Evolutionary conservation across 53 echinoderm and acorn worm genomes (phyloP), one percentile per base, ranked within the genome.

Genomic region (Paelopatides confundens): DNA sequence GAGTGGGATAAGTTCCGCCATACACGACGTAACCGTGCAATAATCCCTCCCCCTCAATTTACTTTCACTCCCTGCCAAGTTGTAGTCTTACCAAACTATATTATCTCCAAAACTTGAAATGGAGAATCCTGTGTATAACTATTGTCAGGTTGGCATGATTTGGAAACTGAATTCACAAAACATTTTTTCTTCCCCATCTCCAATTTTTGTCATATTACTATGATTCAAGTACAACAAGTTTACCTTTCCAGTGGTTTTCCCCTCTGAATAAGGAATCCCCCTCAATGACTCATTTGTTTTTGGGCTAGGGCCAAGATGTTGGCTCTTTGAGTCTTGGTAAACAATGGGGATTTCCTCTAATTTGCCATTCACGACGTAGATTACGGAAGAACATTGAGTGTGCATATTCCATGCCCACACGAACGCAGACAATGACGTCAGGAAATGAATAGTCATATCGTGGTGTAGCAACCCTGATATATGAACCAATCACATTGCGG

Each of bases 341-440:
- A 79, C 79, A 79, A 79, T 52, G 79, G 79, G 79, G 51, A 79
- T 79, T 79, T 79, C 79, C 79, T 79, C 18, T 31, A 34, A 50
- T 79, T 79, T 79, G 53, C 28, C 53, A 79, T 52, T 79, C 53
- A 79, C n/a, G n/a, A n/a, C n/a, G n/a, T n/a, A n/a, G n/a, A n/a
- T n/a, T n/a, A n/a, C 23, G 43, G 17, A 28, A 28, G 50, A 21
- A 32, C 8, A 18, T 27, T 31, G n/a, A 5, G 31, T 31, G 31
- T 79, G 48, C 49, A 79, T 50, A 52, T 79, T 79, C 53, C 43
- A 43, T 43, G 43, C 43, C 8, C 9, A 43, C 43, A 8, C 11
- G 65, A 11, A 29, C 26, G 65, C 30, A 15, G n/a, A 34, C 13
- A n/a, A 14, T 31, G 31, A 54, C 79, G 79, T 79, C 28, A 31